These are phyloP conservation scores for Isotomurus palustris DNA, from an alignment of 2,888 invertebrate genomes.

Conservation along the genomic window DNA sequence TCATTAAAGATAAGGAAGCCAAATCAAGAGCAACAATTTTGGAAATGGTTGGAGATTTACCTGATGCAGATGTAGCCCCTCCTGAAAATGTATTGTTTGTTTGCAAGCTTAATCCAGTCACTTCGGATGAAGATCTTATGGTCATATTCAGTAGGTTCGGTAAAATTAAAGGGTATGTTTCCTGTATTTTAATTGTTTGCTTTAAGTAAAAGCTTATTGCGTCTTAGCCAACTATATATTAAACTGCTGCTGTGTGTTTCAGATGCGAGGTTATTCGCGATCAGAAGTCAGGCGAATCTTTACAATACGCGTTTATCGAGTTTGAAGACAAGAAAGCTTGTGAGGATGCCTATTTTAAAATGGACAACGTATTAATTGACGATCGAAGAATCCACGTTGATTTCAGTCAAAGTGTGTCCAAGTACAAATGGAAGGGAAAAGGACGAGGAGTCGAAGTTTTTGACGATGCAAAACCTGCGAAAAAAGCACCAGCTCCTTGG, in stretches of 20 bases:
- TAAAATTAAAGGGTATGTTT: slow-evolving; percentile 65
- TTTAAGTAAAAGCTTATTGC: not conserved
- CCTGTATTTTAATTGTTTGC: too few species aligned
- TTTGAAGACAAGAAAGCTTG: slow-evolving; percentile 88
- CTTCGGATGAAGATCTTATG: slow-evolving; percentile 93
- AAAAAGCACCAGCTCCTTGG: not conserved
- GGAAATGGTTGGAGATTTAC: slow-evolving; percentile 97
- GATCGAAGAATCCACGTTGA: slow-evolving; percentile 98
- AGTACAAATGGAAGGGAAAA: slow-evolving; percentile 85
- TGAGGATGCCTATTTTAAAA: slow-evolving; percentile 98
- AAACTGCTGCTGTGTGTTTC: slow-evolving; percentile 20
- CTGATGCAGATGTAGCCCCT: slow-evolving; percentile 94
- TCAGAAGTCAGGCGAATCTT: slow-evolving; percentile 82
- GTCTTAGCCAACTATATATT: not conserved
- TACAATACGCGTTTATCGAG: slow-evolving; percentile 99
- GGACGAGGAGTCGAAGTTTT: slow-evolving; percentile 50
- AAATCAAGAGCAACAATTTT: slow-evolving; percentile 94
- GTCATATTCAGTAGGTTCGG: slow-evolving; percentile 97
- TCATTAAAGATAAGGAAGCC: slow-evolving; percentile 85
- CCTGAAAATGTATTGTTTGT: slow-evolving; percentile 99
- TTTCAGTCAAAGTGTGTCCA: slow-evolving; percentile 97
- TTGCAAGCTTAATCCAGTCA: slow-evolving; percentile 97
- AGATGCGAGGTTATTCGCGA: slow-evolving; percentile 96
- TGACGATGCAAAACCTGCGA: slow-evolving; percentile 15
- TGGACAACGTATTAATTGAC: slow-evolving; percentile 99